Base-by-base conservation (phyloP, 1,140 invertebrate genomes). In the Euura lappo region DNA sequence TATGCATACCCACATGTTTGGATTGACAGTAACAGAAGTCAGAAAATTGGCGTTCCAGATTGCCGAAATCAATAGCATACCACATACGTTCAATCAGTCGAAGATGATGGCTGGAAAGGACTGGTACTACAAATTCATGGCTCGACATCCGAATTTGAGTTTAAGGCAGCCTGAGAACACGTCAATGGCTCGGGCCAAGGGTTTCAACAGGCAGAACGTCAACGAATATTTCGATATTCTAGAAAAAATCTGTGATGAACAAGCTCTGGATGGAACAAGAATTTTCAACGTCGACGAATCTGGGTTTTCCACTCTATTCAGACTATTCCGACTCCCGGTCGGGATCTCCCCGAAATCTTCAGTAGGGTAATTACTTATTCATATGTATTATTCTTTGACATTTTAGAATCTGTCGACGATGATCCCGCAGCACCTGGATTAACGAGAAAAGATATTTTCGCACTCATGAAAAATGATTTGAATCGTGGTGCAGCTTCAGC, bases 221-320 rank as follows among this genome's bases (percentile, higher is more conserved):
- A 46, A 79, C 45, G n/a, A 76, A 28, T 83, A 84, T 74, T 84
- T 81, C 74, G 71, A 79, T 68, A 71, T 76, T 45, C 73, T 81
- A n/a, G 74, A 78, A 74, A 45, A 77, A 43, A 76, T 80, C 6
- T 71, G 81, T 43, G 75, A 82, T 64, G 65, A 81, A 71, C 71
- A 82, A 51, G 79, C 80, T 51, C 87, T 78, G 64, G 2, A n/a
- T 72, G 70, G 82, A 28, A 72, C 74, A 43, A 72, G 79, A 71
- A 86, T 88, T 44, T 88, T 79, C 69, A 89, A 89, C 75, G 76
- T 83, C 10, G 85, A 86, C 69, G 83, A 86, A 72, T 79, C 76
- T 65, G 83, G 80, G 13, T 76, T 79, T 44, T 78, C 74, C 44
- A 79, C 72, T 70, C n/a, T n/a, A n/a, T n/a, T n/a, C n/a, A n/a